These are phyloP conservation scores for Pocota personata DNA, from an alignment of 2,888 invertebrate species.

Conservation along the genomic window DNA sequence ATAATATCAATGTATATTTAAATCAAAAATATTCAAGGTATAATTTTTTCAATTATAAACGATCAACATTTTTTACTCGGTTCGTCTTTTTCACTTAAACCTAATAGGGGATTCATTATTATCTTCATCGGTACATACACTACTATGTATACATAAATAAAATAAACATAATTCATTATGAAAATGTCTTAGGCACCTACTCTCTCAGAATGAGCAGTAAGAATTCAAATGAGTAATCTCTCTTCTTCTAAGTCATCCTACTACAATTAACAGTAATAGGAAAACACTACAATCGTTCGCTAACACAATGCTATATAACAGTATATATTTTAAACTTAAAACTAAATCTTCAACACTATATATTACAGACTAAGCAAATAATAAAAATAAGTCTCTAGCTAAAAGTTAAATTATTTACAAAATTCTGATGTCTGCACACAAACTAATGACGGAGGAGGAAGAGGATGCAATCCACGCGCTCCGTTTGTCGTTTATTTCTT, in stretches of 20 bases:
- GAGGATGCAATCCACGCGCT: neutral
- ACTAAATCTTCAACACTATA: slow-evolving; percentile 45
- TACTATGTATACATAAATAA: slow-evolving; percentile 56
- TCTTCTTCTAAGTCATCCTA: slow-evolving; percentile 21
- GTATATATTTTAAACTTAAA: slow-evolving; percentile 32
- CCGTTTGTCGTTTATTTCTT: slow-evolving; percentile 43
- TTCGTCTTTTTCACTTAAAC: slow-evolving; percentile 41
- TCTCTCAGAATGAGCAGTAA: neutral
- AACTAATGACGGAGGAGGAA: slow-evolving; percentile 37
- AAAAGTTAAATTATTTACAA: slow-evolving; percentile 67
- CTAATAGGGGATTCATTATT: slow-evolving; percentile 65
- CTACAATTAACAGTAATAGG: slow-evolving; percentile 20
- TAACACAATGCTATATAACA: slow-evolving; percentile 14
- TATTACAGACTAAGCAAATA: slow-evolving; percentile 60
- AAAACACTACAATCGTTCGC: slow-evolving; percentile 43
- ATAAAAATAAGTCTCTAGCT: slow-evolving; percentile 65
- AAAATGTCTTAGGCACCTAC: slow-evolving; percentile 42
- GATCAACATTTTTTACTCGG: slow-evolving; percentile 11
- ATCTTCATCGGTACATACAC: slow-evolving; percentile 34
- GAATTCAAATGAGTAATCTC: slow-evolving; percentile 47
- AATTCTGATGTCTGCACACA: slow-evolving; percentile 56
- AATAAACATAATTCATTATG: slow-evolving; percentile 46
- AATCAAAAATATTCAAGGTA: slow-evolving; percentile 61
- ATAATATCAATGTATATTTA: slow-evolving; percentile 70
- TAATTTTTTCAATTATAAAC: slow-evolving; percentile 26